Evolutionary conservation across 2,888 invertebrate species (phyloP).

Genomic region (Cosmia pyralina): DNA sequence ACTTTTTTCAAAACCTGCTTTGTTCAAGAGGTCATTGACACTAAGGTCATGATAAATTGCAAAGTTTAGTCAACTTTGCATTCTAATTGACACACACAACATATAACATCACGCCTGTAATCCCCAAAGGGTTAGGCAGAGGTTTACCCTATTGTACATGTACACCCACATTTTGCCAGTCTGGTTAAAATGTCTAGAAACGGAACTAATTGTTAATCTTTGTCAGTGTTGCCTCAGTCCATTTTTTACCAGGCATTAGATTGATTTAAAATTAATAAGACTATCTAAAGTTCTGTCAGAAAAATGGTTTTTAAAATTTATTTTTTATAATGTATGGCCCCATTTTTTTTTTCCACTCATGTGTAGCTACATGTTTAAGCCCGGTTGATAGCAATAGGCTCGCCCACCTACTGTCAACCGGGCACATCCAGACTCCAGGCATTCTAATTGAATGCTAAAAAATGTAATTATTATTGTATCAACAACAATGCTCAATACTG

Average conservation of each 20-base stretch:
- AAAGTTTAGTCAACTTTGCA: neutral
- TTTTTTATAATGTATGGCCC: too few relatives aligned
- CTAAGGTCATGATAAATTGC: neutral
- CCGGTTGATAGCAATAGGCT: neutral
- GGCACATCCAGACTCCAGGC: too few relatives aligned
- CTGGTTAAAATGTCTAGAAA: too few relatives aligned
- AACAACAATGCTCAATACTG: neutral
- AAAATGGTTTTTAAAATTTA: too few relatives aligned
- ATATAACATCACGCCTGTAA: neutral
- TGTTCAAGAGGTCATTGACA: conserved; percentile 37
- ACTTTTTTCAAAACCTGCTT: conserved; percentile 1
- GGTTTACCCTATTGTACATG: too few relatives aligned
- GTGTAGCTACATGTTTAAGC: neutral
- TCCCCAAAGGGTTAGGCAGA: neutral
- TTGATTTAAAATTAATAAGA: too few relatives aligned
- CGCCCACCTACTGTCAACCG: neutral
- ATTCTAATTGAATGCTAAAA: neutral
- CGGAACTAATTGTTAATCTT: too few relatives aligned
- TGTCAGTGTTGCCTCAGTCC: too few relatives aligned
- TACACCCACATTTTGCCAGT: neutral
- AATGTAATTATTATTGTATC: neutral
- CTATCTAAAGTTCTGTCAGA: too few relatives aligned
- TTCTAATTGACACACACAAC: neutral
- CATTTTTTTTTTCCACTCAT: too few relatives aligned
- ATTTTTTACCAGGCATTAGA: too few relatives aligned